Evolutionary conservation across 2,797 vertebrate species (phyloP), one percentile per base, ranked within the genome.

Genomic region (Crenuchus spilurus): DNA sequence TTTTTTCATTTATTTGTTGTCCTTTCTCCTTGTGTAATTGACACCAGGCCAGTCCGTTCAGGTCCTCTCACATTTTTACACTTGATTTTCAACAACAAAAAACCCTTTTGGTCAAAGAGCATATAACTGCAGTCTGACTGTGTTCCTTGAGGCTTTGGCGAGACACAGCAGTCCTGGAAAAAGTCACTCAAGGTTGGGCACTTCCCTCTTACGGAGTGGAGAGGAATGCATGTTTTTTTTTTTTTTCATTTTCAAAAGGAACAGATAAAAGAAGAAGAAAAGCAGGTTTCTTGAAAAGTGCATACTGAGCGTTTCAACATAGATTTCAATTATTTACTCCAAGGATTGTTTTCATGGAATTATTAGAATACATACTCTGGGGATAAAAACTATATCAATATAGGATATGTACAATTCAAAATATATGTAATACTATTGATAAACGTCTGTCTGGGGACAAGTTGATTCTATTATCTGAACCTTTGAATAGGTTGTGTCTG

Each of bases 1-100:
- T 81, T 57, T 65, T 69, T 67, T 83, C 87, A 46, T 75, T 83
- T 88, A 57, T 84, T 84, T 87, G 79, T 89, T 86, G 83, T 86
- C 81, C 78, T 65, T 77, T 78, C 78, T 74, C 68, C 57, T 77
- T 80, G 83, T 66, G 51, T 77, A 72, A 65, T 81, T 68, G 83
- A 79, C 79, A 72, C 48, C 7, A 67, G 57, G 61, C 60, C 26
- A 30, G 52, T 79, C 73, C 60, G 52, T 63, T 67, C 66, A 86
- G 72, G 76, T 81, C 75, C 61, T 61, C 58, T 80, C 79, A 75
- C 48, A 65, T 81, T 79, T 72, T 78, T 77, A 78, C 74, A 71
- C 66, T 79, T 55, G 46, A 60, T 68, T 61, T 77, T 74, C 49
- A 67, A 66, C 63, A 67, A 74, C 37, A 64, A 42, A 65, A 31